Evolutionary conservation across 2,113 vertebrate species (phyloP).

Genomic region (Natator depressus): DNA sequence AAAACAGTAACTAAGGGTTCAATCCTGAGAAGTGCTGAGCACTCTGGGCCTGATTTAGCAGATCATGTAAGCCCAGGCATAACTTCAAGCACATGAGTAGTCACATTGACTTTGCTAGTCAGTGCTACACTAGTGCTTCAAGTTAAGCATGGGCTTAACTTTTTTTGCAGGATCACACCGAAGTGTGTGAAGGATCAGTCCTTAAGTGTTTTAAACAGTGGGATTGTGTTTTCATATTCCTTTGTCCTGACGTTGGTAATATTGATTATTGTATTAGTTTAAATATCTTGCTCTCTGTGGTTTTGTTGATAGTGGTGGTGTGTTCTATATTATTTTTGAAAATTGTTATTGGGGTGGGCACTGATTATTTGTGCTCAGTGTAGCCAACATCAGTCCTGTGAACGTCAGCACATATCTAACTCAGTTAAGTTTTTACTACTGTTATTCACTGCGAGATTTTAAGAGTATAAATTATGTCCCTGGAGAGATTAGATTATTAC

Average conservation of each 20-base stretch:
- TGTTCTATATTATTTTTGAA: not conserved
- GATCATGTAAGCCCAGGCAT: not conserved
- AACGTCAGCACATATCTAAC: conserved; percentile 2
- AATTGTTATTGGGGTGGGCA: not conserved
- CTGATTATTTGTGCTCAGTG: not conserved
- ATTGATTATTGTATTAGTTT: not conserved
- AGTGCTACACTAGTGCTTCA: not conserved
- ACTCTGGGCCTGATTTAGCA: not conserved
- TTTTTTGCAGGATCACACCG: not conserved
- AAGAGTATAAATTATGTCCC: conserved; percentile 28
- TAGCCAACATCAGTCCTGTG: not conserved
- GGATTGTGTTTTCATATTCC: not conserved
- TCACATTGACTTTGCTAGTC: not conserved
- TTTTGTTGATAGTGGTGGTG: not conserved
- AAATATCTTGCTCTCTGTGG: not conserved
- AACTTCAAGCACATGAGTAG: not conserved
- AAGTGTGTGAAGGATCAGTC: not conserved
- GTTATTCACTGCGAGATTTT: conserved; percentile 2
- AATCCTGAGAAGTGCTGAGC: not conserved
- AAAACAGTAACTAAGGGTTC: not conserved
- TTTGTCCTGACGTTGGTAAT: not conserved
- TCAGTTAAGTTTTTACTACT: not conserved
- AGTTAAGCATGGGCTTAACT: accelerated
- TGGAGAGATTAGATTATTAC: conserved; percentile 30
- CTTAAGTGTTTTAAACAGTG: not conserved